Base-by-base conservation (phyloP, 2,113 vertebrate genomes). In the Piaya cayana region DNA sequence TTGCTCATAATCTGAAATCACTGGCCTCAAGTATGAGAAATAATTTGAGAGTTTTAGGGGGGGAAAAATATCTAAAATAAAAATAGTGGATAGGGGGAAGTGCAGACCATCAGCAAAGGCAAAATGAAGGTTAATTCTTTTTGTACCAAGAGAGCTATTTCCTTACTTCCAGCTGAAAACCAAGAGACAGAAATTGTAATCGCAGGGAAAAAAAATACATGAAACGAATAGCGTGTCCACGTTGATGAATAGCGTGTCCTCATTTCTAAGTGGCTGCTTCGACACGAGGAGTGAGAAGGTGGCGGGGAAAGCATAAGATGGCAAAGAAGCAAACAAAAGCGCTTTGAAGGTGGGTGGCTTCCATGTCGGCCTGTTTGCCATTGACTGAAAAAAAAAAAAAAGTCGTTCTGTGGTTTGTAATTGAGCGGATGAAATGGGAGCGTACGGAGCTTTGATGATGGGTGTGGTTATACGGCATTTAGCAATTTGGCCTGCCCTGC, bases 341-440 rank as follows among this genome's bases (percentile, higher is more conserved):
- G 13, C 96, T 95, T 97, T 96, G 94, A 97, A 95, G 95, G 95
- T 96, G 95, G 90, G 93, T 96, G 94, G 96, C 79, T 97, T 94
- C 90, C 96, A 96, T 91, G 95, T 91, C 95, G 47, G 52, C 93
- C 95, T 97, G 97, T 97, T 96, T 92, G 96, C 96, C 94, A 83
- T 96, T 71, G 94, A 94, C 62, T 96, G 43, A 68, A 83, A 96
- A 97, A 93, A 97, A 68, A 83, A 96, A 97, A 93, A 97, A 96
- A 98, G 97, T 88, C 59, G 39, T 85, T 88, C 94, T 97, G 97
- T 97, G 97, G 97, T 97, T 97, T 97, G 97, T 96, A 98, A 97
- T 93, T 96, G 97, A 96, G 97, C 68, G 65, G 97, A 94, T 97
- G 97, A 93, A 93, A 94, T 71, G 94, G 96, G 96, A 96, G 96